Evolutionary conservation across 2,113 vertebrate species (phyloP).

Genomic region (Micronycteris hirsuta): DNA sequence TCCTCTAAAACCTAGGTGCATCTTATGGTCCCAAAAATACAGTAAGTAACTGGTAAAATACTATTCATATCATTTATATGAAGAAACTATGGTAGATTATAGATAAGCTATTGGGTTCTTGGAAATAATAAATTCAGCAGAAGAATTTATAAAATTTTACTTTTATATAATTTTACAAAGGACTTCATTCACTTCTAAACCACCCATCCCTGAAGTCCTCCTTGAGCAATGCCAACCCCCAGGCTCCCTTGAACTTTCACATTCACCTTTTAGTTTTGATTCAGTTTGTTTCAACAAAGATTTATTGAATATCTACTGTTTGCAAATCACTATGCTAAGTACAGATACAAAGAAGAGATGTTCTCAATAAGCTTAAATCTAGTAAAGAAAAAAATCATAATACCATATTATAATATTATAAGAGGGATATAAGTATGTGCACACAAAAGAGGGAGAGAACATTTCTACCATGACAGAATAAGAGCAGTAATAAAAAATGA

Average conservation of each 20-base stretch:
- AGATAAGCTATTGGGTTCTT: neutral
- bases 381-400: neutral
- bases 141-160: neutral
- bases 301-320: conserved; percentile 11
- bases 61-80: neutral
- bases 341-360: neutral
- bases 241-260: conserved; percentile 85
- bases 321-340: neutral
- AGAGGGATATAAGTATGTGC: neutral
- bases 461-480: neutral
- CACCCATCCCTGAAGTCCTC: conserved; percentile 92
- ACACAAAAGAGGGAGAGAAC: neutral
- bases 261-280: neutral
- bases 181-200: conserved; percentile 90
- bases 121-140: neutral
- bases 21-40: too few species aligned
- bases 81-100: neutral
- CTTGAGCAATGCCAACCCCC: conserved; percentile 93
- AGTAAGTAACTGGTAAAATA: neutral
- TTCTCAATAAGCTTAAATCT: neutral
- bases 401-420: neutral
- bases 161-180: conserved; percentile 37
- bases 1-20: too few species aligned
- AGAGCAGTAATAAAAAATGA: neutral
- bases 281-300: neutral